These are phyloP conservation scores for Acridotheres tristis DNA, from an alignment of 2,797 vertebrate species.

Conservation along the genomic window DNA sequence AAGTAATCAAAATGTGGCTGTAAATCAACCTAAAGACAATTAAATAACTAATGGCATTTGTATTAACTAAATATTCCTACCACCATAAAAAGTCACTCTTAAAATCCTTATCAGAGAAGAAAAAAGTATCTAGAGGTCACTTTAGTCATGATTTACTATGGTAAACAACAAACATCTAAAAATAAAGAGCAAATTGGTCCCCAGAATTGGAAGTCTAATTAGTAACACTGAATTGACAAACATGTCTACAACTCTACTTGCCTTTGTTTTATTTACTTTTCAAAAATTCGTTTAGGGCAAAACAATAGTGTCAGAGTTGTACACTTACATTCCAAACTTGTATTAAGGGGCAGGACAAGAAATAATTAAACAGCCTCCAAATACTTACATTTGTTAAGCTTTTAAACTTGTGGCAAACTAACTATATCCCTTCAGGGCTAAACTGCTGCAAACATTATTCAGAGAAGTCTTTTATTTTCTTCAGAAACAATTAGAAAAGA, in stretches of 20 bases:
- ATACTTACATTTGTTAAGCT: not conserved
- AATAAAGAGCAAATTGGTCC: not conserved
- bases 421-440: not conserved
- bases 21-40: not conserved
- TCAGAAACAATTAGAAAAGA: constrained; percentile 28
- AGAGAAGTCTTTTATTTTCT: constrained; percentile 1
- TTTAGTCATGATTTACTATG: not conserved
- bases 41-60: not conserved
- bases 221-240: not conserved
- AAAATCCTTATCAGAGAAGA: not conserved
- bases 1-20: not conserved
- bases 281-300: not conserved
- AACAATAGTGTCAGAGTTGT: not conserved
- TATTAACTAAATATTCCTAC: not conserved
- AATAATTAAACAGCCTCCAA: constrained; percentile 8
- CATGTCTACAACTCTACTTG: not conserved
- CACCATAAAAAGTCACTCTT: not conserved
- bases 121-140: not conserved
- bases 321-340: not conserved
- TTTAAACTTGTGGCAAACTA: constrained; percentile 24
- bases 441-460: not conserved
- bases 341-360: not conserved
- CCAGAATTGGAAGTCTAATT: not conserved
- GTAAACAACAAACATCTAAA: not conserved
- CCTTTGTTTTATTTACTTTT: not conserved